phyloP scores from a whole-genome alignment of 2,888 invertebrate species.

The Kryphioiulus occultus region DNA sequence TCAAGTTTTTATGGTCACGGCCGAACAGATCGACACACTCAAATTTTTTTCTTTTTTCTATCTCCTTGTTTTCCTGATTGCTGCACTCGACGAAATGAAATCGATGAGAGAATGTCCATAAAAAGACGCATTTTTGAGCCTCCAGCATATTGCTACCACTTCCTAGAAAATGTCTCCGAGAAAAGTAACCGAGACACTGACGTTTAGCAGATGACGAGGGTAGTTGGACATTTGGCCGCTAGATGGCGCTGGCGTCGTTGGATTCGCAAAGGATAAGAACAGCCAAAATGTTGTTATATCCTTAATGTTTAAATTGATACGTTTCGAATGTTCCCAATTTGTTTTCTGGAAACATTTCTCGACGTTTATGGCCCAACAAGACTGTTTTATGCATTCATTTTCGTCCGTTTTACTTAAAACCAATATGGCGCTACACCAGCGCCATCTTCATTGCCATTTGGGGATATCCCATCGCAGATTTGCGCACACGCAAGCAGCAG shows the following conservation, averaged over 20 bases:
- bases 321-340: too few relatives aligned
- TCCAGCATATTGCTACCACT: background rate
- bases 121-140: background rate
- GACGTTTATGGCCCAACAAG: too few relatives aligned
- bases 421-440: too few relatives aligned
- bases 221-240: background rate
- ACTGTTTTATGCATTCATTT: too few relatives aligned
- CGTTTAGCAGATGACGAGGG: background rate
- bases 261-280: background rate
- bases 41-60: background rate
- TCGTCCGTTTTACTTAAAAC: too few relatives aligned
- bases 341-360: too few relatives aligned
- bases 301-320: too few relatives aligned
- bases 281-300: too few relatives aligned
- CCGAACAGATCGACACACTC: constrained; percentile 12
- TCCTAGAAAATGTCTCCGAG: background rate
- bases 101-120: constrained; percentile 6
- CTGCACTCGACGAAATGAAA: constrained; percentile 2
- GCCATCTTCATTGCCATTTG: too few relatives aligned
- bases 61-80: background rate
- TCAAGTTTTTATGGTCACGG: constrained; percentile 23
- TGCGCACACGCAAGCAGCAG: too few relatives aligned
- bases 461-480: too few relatives aligned
- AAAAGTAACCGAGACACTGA: background rate
- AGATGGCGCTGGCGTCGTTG: background rate